A percentile compares a stretch with the other conserved stretches of the same genome.
Evolutionary conservation across 2,113 vertebrate species (phyloP).

Genomic region (Amblyornis subalaris): DNA sequence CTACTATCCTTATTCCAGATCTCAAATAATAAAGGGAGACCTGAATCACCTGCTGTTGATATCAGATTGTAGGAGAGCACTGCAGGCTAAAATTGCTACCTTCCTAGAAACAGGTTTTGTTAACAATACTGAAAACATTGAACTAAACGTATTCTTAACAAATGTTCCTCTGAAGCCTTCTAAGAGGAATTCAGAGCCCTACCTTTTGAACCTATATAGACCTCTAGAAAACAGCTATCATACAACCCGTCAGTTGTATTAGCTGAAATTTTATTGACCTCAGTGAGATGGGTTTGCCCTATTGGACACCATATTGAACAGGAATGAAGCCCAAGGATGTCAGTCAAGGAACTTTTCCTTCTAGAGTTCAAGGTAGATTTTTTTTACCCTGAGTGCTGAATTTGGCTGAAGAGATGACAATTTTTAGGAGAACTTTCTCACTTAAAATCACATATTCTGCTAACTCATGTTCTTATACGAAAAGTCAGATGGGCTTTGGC

Average conservation of each 20-base stretch:
- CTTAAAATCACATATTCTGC: neutral
- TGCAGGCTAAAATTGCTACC: neutral
- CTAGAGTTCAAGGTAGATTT: neutral
- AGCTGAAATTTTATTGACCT: neutral
- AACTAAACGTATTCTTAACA: neutral
- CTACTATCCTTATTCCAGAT: neutral
- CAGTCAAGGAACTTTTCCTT: neutral
- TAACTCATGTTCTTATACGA: neutral
- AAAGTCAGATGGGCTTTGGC: conserved; percentile 33
- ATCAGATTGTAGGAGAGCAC: neutral
- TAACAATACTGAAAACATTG: neutral
- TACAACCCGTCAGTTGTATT: neutral
- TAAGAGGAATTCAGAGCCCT: neutral
- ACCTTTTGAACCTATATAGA: neutral
- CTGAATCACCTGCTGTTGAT: neutral
- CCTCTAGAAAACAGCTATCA: neutral
- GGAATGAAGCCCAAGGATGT: neutral
- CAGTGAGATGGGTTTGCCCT: neutral
- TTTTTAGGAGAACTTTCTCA: neutral
- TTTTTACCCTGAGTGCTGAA: neutral
- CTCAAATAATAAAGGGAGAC: neutral
- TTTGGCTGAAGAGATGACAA: neutral
- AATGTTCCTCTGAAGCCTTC: neutral
- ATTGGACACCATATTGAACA: neutral
- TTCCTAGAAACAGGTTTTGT: neutral